Evolutionary conservation across 2,113 vertebrate species (phyloP).

Genomic region (Scalopus aquaticus): DNA sequence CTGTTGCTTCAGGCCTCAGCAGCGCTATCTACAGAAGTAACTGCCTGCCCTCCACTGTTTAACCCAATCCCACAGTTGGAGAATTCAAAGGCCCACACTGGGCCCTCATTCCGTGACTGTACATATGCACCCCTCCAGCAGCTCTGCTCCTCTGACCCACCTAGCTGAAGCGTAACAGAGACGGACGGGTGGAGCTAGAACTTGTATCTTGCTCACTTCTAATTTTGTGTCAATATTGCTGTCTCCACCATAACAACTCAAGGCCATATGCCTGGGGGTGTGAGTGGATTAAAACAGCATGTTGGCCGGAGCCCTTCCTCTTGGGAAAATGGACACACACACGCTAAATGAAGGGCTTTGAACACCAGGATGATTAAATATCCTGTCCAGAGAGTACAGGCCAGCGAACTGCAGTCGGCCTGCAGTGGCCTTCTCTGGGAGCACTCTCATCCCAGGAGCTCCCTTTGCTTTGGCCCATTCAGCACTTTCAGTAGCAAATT

Average conservation of each 20-base stretch:
- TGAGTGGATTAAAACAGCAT: neutral
- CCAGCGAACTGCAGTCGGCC: constrained; percentile 20
- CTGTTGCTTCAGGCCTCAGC: neutral
- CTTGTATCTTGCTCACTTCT: neutral
- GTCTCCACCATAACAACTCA: neutral
- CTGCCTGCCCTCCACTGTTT: neutral
- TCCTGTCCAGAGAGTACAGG: neutral
- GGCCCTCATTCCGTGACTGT: neutral
- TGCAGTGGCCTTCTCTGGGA: constrained; percentile 13
- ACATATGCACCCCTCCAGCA: neutral
- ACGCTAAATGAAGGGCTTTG: neutral
- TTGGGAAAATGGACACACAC: neutral
- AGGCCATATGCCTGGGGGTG: neutral
- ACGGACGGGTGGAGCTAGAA: neutral
- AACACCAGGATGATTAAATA: neutral
- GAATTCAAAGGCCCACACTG: neutral
- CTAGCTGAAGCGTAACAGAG: neutral
- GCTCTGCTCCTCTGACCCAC: neutral
- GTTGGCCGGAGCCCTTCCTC: neutral
- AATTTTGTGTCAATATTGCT: neutral
- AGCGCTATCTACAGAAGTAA: neutral
- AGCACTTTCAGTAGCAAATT: constrained; percentile 60
- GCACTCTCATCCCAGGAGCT: neutral
- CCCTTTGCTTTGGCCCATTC: constrained; percentile 44
- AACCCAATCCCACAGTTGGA: neutral